Percentiles rank a stretch among this genome's conserved stretches.
Evolutionary conservation across 2,113 vertebrate genomes (phyloP).

Genomic region (Mesitornis unicolor): DNA sequence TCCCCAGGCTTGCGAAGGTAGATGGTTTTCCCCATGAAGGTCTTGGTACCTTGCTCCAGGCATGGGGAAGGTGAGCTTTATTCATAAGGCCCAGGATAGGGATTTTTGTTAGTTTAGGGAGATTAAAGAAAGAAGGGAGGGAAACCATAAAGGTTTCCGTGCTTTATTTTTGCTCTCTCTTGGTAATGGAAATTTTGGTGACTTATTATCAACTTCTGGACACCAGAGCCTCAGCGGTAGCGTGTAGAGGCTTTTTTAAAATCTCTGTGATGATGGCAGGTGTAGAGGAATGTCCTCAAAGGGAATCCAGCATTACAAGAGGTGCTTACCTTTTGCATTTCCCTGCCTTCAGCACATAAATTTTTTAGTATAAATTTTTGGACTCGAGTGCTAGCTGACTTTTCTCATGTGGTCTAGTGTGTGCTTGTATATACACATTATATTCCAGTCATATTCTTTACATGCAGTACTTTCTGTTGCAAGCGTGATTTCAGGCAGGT

Average conservation of each 20-base stretch:
- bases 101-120: not conserved
- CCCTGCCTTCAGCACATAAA: not conserved
- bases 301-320: not conserved
- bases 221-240: not conserved
- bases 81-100: not conserved
- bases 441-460: not conserved
- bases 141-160: not conserved
- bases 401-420: not conserved
- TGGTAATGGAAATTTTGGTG: not conserved
- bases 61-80: not conserved
- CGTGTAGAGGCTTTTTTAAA: not conserved
- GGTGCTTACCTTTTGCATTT: not conserved
- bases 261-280: not conserved
- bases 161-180: not conserved
- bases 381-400: not conserved
- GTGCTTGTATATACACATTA: not conserved
- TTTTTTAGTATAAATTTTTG: slow-evolving; percentile 1
- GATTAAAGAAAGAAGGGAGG: not conserved
- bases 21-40: not conserved
- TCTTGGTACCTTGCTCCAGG: not conserved
- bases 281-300: not conserved
- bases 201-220: not conserved
- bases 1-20: not conserved
- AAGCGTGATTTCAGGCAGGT: not conserved
- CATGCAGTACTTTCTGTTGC: not conserved